Base-by-base conservation (phyloP, 2,888 invertebrate species). In the Acanthacorydalis orientalis region DNA sequence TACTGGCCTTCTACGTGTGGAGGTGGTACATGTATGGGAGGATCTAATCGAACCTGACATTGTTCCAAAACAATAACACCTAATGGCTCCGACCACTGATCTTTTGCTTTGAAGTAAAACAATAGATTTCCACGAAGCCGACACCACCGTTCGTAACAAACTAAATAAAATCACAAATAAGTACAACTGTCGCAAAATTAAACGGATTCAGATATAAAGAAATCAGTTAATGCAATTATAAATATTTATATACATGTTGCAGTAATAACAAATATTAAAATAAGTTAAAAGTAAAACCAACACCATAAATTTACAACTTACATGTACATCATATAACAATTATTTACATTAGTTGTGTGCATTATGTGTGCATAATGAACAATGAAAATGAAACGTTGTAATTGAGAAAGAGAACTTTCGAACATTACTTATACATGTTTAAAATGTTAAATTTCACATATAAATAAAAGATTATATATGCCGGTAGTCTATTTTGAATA, bases 51-150 rank as follows among this genome's bases (percentile, higher is more conserved):
- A 43, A 92, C 79, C 53, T 81, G 77, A 64, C 88, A 92, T 57
- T 89, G 83, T 60, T 93, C 91, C 53, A 95, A 68, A 45, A 96
- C 82, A 55, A 93, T 78, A 1, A 93, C 80, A 33, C 92, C 93
- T 51, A 83, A 69, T 1, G 92, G 89, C 57, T 89, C 85, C 23
- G 88, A 86, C 77, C 83, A 86, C 57, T 84, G 83, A 64, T 92
- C 89, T 55, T 83, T 79, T 43, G 84, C 84, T 66, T 91, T 91
- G 61, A 92, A 81, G 66, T 92, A 93, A 69, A 95, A 95, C 50
- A 96, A 69, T 12, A 95, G 73, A 68, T 95, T 96, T 50, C 95
- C 95, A 56, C 88, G 76, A 37, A 96, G 74, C 52, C 91, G 78
- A 66, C 91, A 93, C 87, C 91, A 92, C 60, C 87, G 72, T 63